Percentiles rank a stretch among this genome's conserved stretches.
phyloP scores from a whole-genome alignment of 2,888 invertebrate genomes.

The Hirudinaria manillensis region DNA sequence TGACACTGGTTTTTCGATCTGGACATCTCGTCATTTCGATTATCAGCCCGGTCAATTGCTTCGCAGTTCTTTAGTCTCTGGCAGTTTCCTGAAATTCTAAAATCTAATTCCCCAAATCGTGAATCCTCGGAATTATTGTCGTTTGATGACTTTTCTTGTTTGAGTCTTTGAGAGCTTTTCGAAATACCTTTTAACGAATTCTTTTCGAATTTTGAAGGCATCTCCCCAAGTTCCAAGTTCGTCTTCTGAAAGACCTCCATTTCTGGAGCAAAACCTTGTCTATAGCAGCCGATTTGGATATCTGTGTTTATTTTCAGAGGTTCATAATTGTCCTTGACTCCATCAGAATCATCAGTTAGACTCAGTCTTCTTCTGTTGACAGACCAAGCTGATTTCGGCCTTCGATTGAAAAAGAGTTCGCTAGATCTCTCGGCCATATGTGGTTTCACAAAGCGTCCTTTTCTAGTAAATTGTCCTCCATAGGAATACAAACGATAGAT shows the following conservation, averaged over 20 bases:
- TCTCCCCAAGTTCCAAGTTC: background rate
- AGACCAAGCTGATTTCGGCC: constrained; percentile 16
- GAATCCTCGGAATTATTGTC: background rate
- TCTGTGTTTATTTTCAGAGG: background rate
- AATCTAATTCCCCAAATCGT: background rate
- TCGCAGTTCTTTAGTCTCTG: background rate
- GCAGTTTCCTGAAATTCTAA: background rate
- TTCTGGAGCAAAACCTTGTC: background rate
- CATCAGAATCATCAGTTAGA: no score
- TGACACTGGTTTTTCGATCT: background rate
- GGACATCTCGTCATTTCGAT: background rate
- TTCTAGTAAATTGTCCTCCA: no score
- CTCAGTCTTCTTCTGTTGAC: constrained; percentile 3
- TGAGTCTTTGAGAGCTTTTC: no score
- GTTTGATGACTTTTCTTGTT: background rate
- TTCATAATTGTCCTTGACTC: no score
- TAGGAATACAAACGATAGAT: no score
- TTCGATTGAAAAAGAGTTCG: background rate
- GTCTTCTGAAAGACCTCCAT: background rate
- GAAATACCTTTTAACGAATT: no score
- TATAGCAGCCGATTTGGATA: background rate
- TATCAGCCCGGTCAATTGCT: no score
- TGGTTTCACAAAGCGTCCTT: no score
- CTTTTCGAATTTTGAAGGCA: no score
- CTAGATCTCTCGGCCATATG: background rate